phyloP scores from a whole-genome alignment of 1,140 invertebrate genomes.

The Hylyphantes graminicola region DNA sequence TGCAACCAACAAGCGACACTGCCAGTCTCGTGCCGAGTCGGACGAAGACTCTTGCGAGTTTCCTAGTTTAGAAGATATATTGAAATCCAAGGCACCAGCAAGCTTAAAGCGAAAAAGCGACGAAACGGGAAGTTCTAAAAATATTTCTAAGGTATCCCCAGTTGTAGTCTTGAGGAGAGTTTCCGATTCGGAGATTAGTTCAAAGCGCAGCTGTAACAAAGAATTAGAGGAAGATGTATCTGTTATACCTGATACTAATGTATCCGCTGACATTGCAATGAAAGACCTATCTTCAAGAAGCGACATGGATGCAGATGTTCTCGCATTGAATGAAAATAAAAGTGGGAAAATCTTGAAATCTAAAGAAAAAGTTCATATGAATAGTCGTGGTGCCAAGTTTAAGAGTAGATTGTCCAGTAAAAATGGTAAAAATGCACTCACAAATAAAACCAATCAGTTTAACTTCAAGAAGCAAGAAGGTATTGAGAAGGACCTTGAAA shows the following conservation, averaged over 20 bases:
- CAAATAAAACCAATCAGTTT: conserved; percentile 46
- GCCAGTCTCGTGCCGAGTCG: not conserved
- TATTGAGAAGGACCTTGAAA: not conserved
- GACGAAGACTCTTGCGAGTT: not conserved
- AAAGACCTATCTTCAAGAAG: too few species aligned
- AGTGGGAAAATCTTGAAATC: not conserved
- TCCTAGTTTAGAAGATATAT: not conserved
- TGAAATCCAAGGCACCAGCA: not conserved
- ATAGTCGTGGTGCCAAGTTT: too few species aligned
- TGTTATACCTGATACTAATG: too few species aligned
- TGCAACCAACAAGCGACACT: not conserved
- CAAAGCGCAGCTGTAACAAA: not conserved
- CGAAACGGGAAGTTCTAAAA: not conserved
- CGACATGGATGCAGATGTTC: too few species aligned
- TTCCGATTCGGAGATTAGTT: not conserved
- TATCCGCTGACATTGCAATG: too few species aligned
- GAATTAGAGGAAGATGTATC: too few species aligned
- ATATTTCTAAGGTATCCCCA: not conserved
- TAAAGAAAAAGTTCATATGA: too few species aligned
- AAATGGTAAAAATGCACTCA: conserved; percentile 19
- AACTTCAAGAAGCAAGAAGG: not conserved
- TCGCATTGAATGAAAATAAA: not conserved
- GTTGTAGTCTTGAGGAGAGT: not conserved
- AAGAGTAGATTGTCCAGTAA: not conserved
- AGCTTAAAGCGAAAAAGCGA: not conserved